Conservation (phyloP, 2,113 vertebrate genomes). For the Rafetus swinhoei region DNA sequence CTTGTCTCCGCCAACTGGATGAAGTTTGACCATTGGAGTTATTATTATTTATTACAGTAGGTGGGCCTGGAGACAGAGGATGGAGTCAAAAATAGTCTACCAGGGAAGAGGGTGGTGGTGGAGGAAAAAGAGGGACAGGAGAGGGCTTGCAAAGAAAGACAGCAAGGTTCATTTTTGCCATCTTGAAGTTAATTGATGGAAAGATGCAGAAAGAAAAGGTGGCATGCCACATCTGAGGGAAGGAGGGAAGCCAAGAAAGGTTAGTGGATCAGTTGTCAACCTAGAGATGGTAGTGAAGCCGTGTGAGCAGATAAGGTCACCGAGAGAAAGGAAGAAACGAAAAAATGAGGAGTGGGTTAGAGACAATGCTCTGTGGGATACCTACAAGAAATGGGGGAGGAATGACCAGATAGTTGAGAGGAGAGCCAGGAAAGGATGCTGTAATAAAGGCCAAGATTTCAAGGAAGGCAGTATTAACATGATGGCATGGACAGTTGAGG, state of each 20-base stretch:
- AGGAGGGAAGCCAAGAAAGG: not conserved
- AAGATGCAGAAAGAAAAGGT: not conserved
- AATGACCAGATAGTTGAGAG: not conserved
- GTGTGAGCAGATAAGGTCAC: not conserved
- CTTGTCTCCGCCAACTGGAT: not conserved
- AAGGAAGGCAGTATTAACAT: not conserved
- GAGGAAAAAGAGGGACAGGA: not conserved
- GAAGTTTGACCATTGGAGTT: not conserved
- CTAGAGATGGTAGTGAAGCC: not conserved
- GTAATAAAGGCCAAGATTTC: not conserved
- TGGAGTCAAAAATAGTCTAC: not conserved
- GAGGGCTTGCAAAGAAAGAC: not conserved
- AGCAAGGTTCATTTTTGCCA: not conserved
- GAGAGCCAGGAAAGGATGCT: not conserved
- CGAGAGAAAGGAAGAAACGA: not conserved
- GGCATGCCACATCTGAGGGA: not conserved
- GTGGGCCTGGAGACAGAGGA: not conserved
- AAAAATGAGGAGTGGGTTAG: not conserved
- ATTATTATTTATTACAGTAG: not conserved
- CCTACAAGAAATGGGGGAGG: fast-evolving
- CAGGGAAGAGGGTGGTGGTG: not conserved
- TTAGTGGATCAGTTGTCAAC: not conserved
- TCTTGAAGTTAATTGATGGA: not conserved
- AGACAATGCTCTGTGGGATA: not conserved
- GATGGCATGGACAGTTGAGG: not conserved